Percentiles rank a stretch among this genome's conserved stretches.
Conservation (phyloP, 2,888 invertebrate genomes). For the Diadegma fenestrale region DNA sequence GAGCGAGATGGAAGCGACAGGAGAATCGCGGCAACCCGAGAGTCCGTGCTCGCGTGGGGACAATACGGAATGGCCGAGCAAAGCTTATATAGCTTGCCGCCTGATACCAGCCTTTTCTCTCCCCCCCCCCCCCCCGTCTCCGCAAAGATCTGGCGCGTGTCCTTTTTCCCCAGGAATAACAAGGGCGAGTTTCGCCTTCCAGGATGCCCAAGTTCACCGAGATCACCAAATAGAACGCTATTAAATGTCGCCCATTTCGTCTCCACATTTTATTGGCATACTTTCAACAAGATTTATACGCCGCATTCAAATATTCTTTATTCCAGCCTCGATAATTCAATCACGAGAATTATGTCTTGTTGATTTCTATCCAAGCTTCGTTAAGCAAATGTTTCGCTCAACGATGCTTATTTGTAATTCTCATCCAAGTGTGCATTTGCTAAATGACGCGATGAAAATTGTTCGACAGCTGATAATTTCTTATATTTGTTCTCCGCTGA, state of each 20-base stretch:
- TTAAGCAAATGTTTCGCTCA: not conserved
- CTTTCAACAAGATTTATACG: slow-evolving; percentile 1
- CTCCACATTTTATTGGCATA: slow-evolving; percentile 52
- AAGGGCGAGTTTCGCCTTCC: slow-evolving; percentile 25
- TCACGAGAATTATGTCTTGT: not conserved
- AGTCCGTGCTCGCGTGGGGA: slow-evolving; percentile 57
- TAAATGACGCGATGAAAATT: not conserved
- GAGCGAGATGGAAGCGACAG: slow-evolving; percentile 57
- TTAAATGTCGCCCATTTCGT: slow-evolving; percentile 42
- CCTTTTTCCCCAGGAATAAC: slow-evolving; percentile 48
- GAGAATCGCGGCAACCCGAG: slow-evolving; percentile 58
- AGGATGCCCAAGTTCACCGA: slow-evolving; percentile 19
- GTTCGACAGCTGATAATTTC: slow-evolving; percentile 6
- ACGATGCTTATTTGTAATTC: not conserved
- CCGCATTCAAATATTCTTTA: not conserved
- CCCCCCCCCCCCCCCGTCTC: slow-evolving; percentile 26
- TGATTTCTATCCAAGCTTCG: not conserved
- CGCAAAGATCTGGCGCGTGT: slow-evolving; percentile 50
- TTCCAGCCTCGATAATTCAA: not conserved
- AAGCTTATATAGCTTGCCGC: slow-evolving; percentile 55
- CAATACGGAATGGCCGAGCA: slow-evolving; percentile 59
- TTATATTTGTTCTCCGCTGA: not conserved
- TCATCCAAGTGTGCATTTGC: not conserved
- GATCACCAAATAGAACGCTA: slow-evolving; percentile 37
- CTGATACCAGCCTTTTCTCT: slow-evolving; percentile 42